Percentiles rank a stretch among this genome's conserved stretches.
Evolutionary conservation across 2,113 vertebrate genomes (phyloP).

Genomic region (Tichodroma muraria): DNA sequence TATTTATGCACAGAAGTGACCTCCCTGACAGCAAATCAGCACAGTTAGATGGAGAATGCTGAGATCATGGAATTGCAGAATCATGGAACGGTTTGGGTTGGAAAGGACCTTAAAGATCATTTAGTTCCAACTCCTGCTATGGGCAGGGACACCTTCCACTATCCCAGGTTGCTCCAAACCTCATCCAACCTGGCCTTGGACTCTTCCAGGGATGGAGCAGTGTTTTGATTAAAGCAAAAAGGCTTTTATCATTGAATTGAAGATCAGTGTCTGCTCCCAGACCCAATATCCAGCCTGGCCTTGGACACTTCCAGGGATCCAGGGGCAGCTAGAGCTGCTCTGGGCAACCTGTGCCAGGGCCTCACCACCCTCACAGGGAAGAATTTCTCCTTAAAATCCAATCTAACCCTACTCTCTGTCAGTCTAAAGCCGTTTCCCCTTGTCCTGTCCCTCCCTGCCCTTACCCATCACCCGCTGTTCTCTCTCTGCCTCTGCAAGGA

Average conservation of each 20-base stretch:
- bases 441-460: not conserved
- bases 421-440: not conserved
- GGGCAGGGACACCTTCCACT: not conserved
- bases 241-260: no score
- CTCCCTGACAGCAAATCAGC: not conserved
- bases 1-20: not conserved
- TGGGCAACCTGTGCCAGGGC: not conserved
- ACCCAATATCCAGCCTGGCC: rapidly evolving
- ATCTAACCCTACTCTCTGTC: no score
- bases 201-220: no score
- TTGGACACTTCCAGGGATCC: not conserved
- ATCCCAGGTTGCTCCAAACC: not conserved
- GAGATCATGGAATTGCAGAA: not conserved
- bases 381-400: not conserved
- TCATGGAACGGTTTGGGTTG: not conserved
- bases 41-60: not conserved
- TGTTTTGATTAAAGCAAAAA: no score
- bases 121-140: not conserved
- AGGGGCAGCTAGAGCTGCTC: not conserved
- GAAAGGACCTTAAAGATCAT: not conserved
- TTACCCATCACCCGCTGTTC: not conserved
- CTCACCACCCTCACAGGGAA: rapidly evolving
- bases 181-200: rapidly evolving
- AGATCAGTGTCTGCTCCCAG: no score
- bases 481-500: not conserved